These are phyloP conservation scores for Drosophila melanosoma DNA, from an alignment of 2,888 invertebrate genomes.

Conservation along the genomic window DNA sequence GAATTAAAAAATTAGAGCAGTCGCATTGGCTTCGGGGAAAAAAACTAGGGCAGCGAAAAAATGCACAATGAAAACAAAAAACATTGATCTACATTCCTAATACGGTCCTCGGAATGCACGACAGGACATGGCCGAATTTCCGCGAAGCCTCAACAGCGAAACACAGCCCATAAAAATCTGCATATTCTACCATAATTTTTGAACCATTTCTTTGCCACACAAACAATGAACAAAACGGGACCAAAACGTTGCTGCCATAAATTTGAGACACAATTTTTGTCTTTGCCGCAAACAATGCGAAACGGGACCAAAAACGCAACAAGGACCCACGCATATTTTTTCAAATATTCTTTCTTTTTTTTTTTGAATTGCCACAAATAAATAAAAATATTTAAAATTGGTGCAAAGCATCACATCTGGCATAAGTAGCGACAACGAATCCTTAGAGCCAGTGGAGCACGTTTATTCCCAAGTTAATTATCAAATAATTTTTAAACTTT, in stretches of 20 bases:
- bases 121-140: conserved; percentile 68
- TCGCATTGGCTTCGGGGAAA: conserved; percentile 71
- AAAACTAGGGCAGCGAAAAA: conserved; percentile 72
- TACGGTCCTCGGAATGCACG: conserved; percentile 65
- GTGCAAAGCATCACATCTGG: neutral
- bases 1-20: conserved; percentile 82
- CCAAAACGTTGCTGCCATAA: conserved; percentile 73
- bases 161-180: conserved; percentile 77
- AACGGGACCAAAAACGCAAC: conserved; percentile 13
- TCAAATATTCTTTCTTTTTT: conserved; percentile 5
- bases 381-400: conserved; percentile 4
- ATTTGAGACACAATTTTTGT: conserved; percentile 53
- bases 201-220: conserved; percentile 56
- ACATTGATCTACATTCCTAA: conserved; percentile 82
- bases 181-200: conserved; percentile 60
- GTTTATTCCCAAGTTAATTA: neutral
- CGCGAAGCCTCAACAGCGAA: conserved; percentile 47
- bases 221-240: conserved; percentile 52
- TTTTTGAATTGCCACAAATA: conserved; percentile 39
- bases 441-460: neutral
- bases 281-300: conserved; percentile 17
- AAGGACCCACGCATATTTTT: conserved; percentile 23
- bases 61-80: conserved; percentile 79
- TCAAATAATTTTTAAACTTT: neutral
- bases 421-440: neutral